Evolutionary conservation across 2,797 vertebrate species (phyloP).

Genomic region (Sebastes diaconus): DNA sequence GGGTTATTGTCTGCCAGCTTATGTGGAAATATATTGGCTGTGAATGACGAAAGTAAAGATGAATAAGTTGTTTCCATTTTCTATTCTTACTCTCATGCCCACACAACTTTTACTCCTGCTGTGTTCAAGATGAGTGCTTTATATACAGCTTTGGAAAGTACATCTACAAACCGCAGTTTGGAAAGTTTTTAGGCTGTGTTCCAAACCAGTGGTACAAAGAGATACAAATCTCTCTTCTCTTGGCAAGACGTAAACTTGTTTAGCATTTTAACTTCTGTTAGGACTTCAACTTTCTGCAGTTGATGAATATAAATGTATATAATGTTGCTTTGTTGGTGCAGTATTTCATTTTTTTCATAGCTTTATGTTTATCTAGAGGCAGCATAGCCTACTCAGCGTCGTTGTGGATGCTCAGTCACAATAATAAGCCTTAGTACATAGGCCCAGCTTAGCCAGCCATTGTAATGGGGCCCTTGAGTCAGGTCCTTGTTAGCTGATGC

Average conservation of each 20-base stretch:
- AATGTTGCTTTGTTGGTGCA: conserved; percentile 1
- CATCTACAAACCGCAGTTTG: conserved; percentile 24
- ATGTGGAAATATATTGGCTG: conserved; percentile 57
- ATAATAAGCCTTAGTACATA: conserved; percentile 47
- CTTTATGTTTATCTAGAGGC: conserved; percentile 27
- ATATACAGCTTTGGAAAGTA: conserved; percentile 18
- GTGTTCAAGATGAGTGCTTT: conserved; percentile 33
- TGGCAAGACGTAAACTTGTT: background rate
- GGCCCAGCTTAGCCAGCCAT: conserved; percentile 42
- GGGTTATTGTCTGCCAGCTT: conserved; percentile 63
- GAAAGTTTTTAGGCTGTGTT: conserved; percentile 39
- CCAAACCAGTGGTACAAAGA: conserved; percentile 1
- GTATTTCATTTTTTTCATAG: background rate
- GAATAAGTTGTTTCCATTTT: conserved; percentile 59
- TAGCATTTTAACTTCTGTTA: conserved; percentile 9
- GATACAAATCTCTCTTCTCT: background rate
- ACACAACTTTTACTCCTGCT: conserved; percentile 41
- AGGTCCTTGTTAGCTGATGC: conserved; percentile 69
- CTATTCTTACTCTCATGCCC: conserved; percentile 55
- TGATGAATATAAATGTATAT: background rate
- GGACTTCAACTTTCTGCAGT: background rate
- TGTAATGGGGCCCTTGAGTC: conserved; percentile 72
- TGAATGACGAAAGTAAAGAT: conserved; percentile 59
- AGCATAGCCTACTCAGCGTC: conserved; percentile 22
- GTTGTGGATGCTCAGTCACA: conserved; percentile 44